Evolutionary conservation across 2,797 vertebrate species (phyloP).

Genomic region (Botia almorhae): DNA sequence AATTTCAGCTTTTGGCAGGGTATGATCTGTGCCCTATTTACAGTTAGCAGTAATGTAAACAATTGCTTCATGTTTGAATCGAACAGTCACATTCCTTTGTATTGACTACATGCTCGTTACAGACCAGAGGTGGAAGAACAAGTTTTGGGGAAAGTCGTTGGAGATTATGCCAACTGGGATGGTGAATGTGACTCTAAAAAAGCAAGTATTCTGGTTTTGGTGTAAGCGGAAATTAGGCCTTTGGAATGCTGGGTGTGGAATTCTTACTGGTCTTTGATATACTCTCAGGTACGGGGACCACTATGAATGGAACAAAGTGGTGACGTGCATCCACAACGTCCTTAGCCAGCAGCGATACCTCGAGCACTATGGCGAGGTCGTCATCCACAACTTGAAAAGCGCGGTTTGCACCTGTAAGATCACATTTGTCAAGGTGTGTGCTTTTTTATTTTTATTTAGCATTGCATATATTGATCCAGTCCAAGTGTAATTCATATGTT

Average conservation of each 20-base stretch:
- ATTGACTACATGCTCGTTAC: conserved; percentile 43
- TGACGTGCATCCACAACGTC: conserved; percentile 94
- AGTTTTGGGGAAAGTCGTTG: conserved; percentile 96
- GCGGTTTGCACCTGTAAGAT: conserved; percentile 89
- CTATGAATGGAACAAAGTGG: conserved; percentile 97
- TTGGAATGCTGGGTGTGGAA: not conserved
- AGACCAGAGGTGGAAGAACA: conserved; percentile 98
- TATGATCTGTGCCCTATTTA: conserved; percentile 61
- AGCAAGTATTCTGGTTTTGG: conserved; percentile 70
- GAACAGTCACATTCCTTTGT: conserved; percentile 12
- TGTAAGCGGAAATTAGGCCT: not conserved
- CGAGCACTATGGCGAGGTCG: conserved; percentile 92
- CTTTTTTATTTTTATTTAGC: no score
- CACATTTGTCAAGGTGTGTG: conserved; percentile 89
- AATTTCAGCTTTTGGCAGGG: conserved; percentile 96
- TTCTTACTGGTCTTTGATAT: conserved; percentile 19
- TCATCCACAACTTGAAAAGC: conserved; percentile 87
- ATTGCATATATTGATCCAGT: not conserved
- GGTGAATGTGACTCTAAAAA: conserved; percentile 87
- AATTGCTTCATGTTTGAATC: not conserved
- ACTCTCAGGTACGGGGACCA: conserved; percentile 87
- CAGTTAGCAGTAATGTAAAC: not conserved
- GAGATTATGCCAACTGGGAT: conserved; percentile 93
- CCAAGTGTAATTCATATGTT: not conserved
- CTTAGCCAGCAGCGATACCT: conserved; percentile 93